These are phyloP conservation scores for Epinephelus fuscoguttatus DNA, from an alignment of 2,113 vertebrate species.

Conservation along the genomic window DNA sequence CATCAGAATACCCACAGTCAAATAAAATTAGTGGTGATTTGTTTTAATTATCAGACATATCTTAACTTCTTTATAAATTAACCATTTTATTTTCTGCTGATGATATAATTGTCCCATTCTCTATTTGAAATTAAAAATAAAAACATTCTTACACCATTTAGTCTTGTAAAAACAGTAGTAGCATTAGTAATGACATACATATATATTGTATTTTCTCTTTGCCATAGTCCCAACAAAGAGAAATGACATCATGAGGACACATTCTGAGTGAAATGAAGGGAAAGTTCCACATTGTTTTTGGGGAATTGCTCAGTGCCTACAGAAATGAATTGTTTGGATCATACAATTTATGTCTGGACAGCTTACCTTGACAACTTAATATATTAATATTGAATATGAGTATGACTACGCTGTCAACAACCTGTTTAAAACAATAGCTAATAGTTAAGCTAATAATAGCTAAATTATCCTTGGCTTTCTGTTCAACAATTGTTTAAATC, in stretches of 20 bases:
- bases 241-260: not conserved
- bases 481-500: not conserved
- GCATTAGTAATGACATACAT: not conserved
- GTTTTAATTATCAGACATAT: not conserved
- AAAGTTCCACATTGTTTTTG: not conserved
- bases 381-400: not conserved
- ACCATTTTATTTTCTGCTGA: not conserved
- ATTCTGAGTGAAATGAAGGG: not conserved
- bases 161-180: not conserved
- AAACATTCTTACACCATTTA: not conserved
- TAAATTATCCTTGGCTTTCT: not conserved
- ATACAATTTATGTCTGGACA: not conserved
- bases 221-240: not conserved
- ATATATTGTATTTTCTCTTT: not conserved
- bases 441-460: too few relatives aligned
- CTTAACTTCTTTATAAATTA: conserved; percentile 1
- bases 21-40: not conserved
- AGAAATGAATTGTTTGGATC: not conserved
- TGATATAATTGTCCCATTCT: too few relatives aligned
- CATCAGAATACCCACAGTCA: conserved; percentile 7
- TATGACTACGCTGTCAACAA: not conserved
- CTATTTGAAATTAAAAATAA: not conserved
- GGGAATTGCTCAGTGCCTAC: not conserved
- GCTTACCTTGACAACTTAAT: not conserved
- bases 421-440: not conserved